Evolutionary conservation across 2,797 vertebrate genomes (phyloP).

Genomic region (Sebastes taczanowskii): DNA sequence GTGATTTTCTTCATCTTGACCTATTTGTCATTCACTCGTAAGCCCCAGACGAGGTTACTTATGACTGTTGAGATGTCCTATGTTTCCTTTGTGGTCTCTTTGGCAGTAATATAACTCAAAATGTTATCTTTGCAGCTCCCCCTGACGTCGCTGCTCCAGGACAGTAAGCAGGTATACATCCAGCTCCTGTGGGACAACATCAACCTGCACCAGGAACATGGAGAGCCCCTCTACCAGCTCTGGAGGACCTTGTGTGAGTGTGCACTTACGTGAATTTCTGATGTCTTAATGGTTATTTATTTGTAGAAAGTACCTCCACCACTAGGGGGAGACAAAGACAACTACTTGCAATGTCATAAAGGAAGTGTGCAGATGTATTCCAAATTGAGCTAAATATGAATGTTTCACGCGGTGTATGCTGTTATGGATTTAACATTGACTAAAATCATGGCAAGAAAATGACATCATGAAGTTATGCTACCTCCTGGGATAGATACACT

Average conservation of each 20-base stretch:
- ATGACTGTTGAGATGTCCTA: not conserved
- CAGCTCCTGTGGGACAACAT: slow-evolving; percentile 98
- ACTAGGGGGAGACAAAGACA: slow-evolving; percentile 8
- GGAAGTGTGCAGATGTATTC: not conserved
- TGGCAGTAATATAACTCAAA: not conserved
- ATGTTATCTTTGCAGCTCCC: slow-evolving; percentile 84
- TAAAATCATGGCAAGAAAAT: not conserved
- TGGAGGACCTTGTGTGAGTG: slow-evolving; percentile 95
- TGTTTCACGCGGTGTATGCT: not conserved
- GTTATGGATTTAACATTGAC: not conserved
- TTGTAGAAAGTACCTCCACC: not conserved
- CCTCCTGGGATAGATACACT: not conserved
- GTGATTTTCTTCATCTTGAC: not conserved
- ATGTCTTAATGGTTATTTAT: not conserved
- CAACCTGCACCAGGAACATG: slow-evolving; percentile 93
- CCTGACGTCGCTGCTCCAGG: slow-evolving; percentile 90
- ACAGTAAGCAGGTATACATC: slow-evolving; percentile 94
- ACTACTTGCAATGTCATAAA: not conserved
- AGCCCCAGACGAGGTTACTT: not conserved
- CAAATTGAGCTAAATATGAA: not conserved
- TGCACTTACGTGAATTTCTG: not conserved
- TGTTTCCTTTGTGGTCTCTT: not conserved
- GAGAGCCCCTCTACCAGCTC: slow-evolving; percentile 90
- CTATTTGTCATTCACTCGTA: rapidly evolving
- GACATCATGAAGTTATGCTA: not conserved